These are phyloP conservation scores for Diprion similis DNA, from an alignment of 1,140 invertebrate genomes.

Conservation along the genomic window DNA sequence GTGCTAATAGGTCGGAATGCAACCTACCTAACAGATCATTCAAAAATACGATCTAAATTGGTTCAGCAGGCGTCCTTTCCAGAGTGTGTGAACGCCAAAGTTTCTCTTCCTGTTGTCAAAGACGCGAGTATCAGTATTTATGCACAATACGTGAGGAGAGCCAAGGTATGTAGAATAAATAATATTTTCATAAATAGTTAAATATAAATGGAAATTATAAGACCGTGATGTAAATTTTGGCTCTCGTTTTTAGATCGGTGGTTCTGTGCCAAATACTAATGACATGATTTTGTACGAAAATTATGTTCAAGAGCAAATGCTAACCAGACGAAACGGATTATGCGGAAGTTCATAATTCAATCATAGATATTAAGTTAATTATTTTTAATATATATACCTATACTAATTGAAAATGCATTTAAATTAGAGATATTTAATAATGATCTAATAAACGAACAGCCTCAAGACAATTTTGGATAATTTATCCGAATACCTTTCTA, in stretches of 20 bases:
- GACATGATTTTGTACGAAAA: conserved; percentile 57
- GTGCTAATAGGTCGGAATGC: conserved; percentile 65
- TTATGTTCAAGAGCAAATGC: conserved; percentile 46
- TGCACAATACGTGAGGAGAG: conserved; percentile 67
- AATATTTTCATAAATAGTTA: conserved; percentile 13
- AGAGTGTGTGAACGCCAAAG: conserved; percentile 62
- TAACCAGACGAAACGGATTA: conserved; percentile 18
- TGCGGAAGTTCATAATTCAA: background rate
- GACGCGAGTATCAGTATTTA: conserved; percentile 70
- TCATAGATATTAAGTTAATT: background rate
- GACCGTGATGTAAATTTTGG: conserved; percentile 14
- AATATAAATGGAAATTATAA: too few relatives aligned
- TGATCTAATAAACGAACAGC: background rate
- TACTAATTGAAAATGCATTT: background rate
- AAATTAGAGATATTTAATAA: background rate
- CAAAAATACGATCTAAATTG: conserved; percentile 58
- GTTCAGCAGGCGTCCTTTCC: conserved; percentile 64
- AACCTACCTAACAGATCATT: conserved; percentile 61
- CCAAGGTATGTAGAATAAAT: conserved; percentile 34
- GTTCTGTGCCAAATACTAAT: conserved; percentile 49
- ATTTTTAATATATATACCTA: background rate
- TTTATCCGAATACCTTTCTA: too few relatives aligned
- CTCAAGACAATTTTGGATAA: too few relatives aligned
- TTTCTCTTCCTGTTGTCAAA: conserved; percentile 69
- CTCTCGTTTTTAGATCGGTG: conserved; percentile 49